A percentile compares a stretch with the other conserved stretches of the same genome.
phyloP scores from a whole-genome alignment of 2,113 vertebrate species.

The Pelvicachromis taeniatus region DNA sequence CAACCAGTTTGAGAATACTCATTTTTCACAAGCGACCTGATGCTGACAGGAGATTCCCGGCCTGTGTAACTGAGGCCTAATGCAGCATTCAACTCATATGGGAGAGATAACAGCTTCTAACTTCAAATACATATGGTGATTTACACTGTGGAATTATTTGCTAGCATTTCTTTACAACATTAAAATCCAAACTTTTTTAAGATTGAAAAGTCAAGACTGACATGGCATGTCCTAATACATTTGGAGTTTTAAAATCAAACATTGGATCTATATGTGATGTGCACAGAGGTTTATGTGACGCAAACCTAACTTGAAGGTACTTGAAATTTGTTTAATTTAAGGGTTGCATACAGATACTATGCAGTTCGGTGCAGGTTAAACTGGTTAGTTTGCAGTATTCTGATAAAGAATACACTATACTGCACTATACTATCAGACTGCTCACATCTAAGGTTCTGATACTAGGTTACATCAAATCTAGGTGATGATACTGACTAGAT shows the following conservation, averaged over 20 bases:
- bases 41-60: neutral
- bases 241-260: neutral
- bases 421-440: accelerated
- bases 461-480: neutral
- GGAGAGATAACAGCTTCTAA: neutral
- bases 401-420: neutral
- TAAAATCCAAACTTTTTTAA: neutral
- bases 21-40: neutral
- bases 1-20: neutral
- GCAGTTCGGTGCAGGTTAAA: neutral
- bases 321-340: neutral
- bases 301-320: neutral
- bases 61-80: neutral
- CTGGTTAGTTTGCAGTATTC: neutral
- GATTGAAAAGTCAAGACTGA: neutral
- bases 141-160: neutral
- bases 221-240: neutral
- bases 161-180: neutral
- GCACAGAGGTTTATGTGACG: neutral
- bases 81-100: neutral
- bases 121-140: neutral
- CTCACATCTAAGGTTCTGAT: neutral
- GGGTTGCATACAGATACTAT: neutral
- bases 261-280: neutral
- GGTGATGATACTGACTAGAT: neutral